Conservation (phyloP, 2,888 invertebrate genomes). For the Metalampra italica region DNA sequence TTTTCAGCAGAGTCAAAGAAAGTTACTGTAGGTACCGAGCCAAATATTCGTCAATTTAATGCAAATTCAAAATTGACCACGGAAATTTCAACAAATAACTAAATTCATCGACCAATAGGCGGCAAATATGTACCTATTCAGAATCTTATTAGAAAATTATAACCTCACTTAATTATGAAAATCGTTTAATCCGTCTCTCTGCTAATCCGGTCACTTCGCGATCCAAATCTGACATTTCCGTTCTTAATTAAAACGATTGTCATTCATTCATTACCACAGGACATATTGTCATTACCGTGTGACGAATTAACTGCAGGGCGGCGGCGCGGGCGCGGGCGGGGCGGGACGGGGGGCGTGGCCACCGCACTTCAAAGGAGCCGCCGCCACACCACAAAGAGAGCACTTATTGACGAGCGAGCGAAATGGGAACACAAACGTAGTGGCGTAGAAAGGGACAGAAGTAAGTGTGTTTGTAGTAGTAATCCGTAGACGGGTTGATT, state of each 20-base stretch:
- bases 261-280: constrained; percentile 71
- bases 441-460: constrained; percentile 32
- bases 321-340: constrained; percentile 20
- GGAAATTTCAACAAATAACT: too few relatives aligned
- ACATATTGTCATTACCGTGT: constrained; percentile 74
- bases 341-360: constrained; percentile 60
- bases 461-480: constrained; percentile 58
- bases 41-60: too few relatives aligned
- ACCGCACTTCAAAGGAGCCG: constrained; percentile 64
- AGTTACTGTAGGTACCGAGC: too few relatives aligned
- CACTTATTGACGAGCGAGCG: constrained; percentile 49
- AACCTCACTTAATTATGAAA: too few relatives aligned
- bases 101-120: too few relatives aligned
- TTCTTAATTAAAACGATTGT: constrained; percentile 72
- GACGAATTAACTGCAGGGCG: constrained; percentile 64
- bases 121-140: too few relatives aligned
- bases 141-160: too few relatives aligned
- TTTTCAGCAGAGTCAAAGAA: too few relatives aligned
- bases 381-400: constrained; percentile 56
- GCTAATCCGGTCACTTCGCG: constrained; percentile 34
- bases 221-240: constrained; percentile 42
- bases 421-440: constrained; percentile 17
- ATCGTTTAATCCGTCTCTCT: constrained; percentile 10
- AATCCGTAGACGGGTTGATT: constrained; percentile 68
- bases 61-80: too few relatives aligned